Base-by-base conservation (phyloP, 2,888 invertebrate genomes). In the Mythimna ferrago region DNA sequence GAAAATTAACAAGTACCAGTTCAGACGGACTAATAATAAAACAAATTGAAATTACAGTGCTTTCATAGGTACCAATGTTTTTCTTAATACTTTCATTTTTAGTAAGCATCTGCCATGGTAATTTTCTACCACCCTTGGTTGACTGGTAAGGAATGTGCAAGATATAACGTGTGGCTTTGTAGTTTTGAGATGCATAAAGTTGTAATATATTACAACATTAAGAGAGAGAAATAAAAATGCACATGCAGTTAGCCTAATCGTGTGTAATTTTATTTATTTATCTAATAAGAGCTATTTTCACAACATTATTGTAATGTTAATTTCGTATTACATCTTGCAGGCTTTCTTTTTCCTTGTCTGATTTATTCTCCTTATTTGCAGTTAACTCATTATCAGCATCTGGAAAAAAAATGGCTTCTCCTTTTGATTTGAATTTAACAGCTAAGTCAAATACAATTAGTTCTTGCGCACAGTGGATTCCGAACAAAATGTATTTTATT, bases 351-450 rank as follows among this genome's bases (percentile, higher is more conserved):
- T 65, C 71, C 2, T 82, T 74, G 21, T 1, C 73, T 6, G 35
- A 16, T 60, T 71, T 68, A 11, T 71, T 66, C 2, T 71, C 48
- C 56, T 71, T 58, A 35, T 54, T 10, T 0, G n/a, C 26, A 11
- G 60, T 35, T 35, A 44, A 0, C 16, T 79, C 67, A 5, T 73
- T 65, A 19, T 35, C 68, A 57, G 66, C 21, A 57, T 82, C 81
- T 81, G 56, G 2, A 76, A 63, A 56, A 2, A 6, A 54, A 19
- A 7, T 19, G 26, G 26, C n/a, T 53, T 9, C 9, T n/a, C n/a
- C n/a, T n/a, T 53, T 53, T 53, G 7, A n/a, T n/a, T n/a, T 53
- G n/a, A n/a, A 53, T 53, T n/a, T 53, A 53, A 2, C n/a, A 53
- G 19, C 51, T n/a, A 7, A 5, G 14, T 16, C 48, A 48, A 16